Evolutionary conservation across 1,140 invertebrate genomes (phyloP), one percentile per base, ranked within the genome.

Genomic region (Drosophila guanche): DNA sequence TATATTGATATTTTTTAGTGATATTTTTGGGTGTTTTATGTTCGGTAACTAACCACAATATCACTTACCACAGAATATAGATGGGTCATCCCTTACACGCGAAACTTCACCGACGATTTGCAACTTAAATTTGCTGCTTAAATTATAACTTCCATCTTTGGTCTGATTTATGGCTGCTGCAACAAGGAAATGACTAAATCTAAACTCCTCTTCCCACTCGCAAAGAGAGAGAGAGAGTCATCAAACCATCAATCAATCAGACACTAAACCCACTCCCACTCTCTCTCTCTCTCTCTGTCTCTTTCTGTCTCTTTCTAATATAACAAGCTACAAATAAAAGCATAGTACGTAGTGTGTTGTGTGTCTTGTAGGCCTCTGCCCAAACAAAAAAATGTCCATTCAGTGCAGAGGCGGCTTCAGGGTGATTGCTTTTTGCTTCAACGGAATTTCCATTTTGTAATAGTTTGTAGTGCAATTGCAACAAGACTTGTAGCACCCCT

Each of bases 391-490:
- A 27, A 37, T 10, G n/a, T n/a, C 4, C 33, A 37, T 37, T 37
- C 33, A 12, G 33, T 37, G 33, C 1, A 20, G 10, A 37, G n/a
- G 23, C 25, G 16, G 51, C 47, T 78, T 70, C 51, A 48, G 69
- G 52, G 61, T 74, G 71, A 84, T 85, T 84, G 76, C 76, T 85
- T 85, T 67, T 79, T 80, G 80, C 76, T 62, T 76, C 59, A 53
- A 73, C 62, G 80, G 72, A 85, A 85, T 85, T 84, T 84, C 67
- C 72, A 85, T 84, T 85, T 84, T 76, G 80, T 76, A 85, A 84
- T 72, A 79, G 80, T 85, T 76, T 84, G 75, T 57, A 79, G 57
- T 63, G 57, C 48, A 75, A 59, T 75, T 62, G 70, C 52, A 59
- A 40, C 47, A 54, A 70, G 22, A 55, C 51, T 46, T 10, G 4